phyloP scores from a whole-genome alignment of 2,797 vertebrate genomes.

The Tiaroga cobitis region DNA sequence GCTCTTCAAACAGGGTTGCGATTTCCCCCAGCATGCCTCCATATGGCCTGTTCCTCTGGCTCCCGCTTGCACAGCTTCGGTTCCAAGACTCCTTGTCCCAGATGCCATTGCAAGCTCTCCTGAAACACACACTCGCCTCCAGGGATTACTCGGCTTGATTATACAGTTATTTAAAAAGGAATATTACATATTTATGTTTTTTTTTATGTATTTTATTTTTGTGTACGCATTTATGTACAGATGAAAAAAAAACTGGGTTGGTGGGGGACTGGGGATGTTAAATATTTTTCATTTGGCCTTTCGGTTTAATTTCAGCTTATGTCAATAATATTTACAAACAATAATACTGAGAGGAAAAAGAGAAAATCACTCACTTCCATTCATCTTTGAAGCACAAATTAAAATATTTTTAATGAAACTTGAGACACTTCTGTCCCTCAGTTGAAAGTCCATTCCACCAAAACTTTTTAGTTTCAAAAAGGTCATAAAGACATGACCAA shows the following conservation, averaged over 20 bases:
- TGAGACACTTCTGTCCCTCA: not conserved
- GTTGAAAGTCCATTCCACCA: not conserved
- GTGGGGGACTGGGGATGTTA: not conserved
- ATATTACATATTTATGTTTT: not conserved
- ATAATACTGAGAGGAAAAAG: not conserved
- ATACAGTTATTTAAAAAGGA: constrained; percentile 34
- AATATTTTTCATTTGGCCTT: not conserved
- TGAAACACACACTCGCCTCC: constrained; percentile 32
- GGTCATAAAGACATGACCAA: too few relatives aligned
- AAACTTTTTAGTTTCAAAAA: not conserved
- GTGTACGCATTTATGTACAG: not conserved
- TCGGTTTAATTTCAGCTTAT: not conserved
- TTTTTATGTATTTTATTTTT: not conserved
- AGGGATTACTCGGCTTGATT: constrained; percentile 57
- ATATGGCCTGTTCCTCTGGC: constrained; percentile 57
- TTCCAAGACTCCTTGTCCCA: constrained; percentile 53
- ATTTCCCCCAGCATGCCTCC: constrained; percentile 49
- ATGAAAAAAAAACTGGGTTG: not conserved
- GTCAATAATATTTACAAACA: not conserved
- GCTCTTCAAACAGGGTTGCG: constrained; percentile 32
- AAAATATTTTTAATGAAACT: not conserved
- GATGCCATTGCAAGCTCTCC: constrained; percentile 51
- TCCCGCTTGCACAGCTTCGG: constrained; percentile 26
- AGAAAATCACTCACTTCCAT: not conserved
- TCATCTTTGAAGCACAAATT: not conserved